phyloP scores from a whole-genome alignment of 2,888 invertebrate species.

The Melinaea menophilus region DNA sequence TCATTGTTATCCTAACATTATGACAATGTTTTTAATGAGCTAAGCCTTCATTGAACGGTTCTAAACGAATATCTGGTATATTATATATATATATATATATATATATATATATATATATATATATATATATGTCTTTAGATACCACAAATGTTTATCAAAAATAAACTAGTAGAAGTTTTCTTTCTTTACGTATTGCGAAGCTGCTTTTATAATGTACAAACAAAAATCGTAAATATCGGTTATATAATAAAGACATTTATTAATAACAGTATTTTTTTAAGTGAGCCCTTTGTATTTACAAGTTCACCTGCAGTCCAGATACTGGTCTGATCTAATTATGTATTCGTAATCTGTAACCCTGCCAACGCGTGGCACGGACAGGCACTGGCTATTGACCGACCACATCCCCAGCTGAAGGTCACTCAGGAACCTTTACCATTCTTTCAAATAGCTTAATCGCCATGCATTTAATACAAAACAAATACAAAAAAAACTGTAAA shows the following conservation, averaged over 20 bases:
- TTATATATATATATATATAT: not conserved
- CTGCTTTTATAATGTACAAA: too few relatives aligned
- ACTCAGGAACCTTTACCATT: slow-evolving; percentile 24
- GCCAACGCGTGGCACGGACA: slow-evolving; percentile 53
- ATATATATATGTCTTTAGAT: too few relatives aligned
- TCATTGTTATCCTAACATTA: slow-evolving; percentile 29
- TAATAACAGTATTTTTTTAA: too few relatives aligned
- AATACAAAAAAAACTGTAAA: not conserved
- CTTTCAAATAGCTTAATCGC: too few relatives aligned
- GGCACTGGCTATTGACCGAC: slow-evolving; percentile 68
- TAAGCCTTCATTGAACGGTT: slow-evolving; percentile 1
- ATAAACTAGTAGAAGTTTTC: too few relatives aligned
- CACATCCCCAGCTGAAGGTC: slow-evolving; percentile 40
- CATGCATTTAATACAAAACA: not conserved
- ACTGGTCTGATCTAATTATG: not conserved
- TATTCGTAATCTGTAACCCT: slow-evolving; percentile 20
- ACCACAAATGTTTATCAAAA: too few relatives aligned
- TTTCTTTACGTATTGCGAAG: too few relatives aligned
- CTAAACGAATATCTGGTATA: not conserved
- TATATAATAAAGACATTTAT: too few relatives aligned
- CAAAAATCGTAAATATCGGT: too few relatives aligned
- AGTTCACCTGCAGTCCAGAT: not conserved
- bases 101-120: too few relatives aligned
- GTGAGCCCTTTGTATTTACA: not conserved
- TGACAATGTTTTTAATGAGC: slow-evolving; percentile 28